Base-by-base conservation (phyloP, 2,797 vertebrate species). In the Clarias laeviceps region DNA sequence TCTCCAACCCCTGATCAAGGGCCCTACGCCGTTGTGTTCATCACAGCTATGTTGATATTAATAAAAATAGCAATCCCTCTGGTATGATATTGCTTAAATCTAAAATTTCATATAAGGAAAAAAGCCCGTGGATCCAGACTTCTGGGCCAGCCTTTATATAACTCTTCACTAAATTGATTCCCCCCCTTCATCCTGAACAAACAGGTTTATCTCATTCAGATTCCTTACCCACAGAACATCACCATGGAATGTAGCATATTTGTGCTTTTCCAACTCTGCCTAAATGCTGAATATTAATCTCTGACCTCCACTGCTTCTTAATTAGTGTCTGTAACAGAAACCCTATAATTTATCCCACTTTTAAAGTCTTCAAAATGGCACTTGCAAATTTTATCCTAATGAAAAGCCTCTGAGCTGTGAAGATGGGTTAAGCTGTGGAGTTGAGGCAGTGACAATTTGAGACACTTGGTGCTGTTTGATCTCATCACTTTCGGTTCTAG, bases 391-490 rank as follows among this genome's bases (percentile, higher is more conserved):
- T 12, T 6, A 79, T n/a, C 57, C 12, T 79, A 37, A 79, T n/a
- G 5, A 79, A 62, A 61, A 61, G 57, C 29, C 74, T 32, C 56
- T 7, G 32, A 61, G 32, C 57, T 54, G 86, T 70, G 88, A 88
- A 73, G 74, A 73, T 59, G 57, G 57, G 57, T 79, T 79, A 37
- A 79, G 56, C 69, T 27, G 37, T 82, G 72, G 17, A 80, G 85
- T 68, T 74, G 54, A 57, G 62, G 57, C 69, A 62, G 72, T 88
- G 91, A 92, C 90, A 92, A 87, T 86, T 85, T 84, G 87, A 88
- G 86, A 90, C 88, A 88, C 87, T 69, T 11, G 81, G 84, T 45
- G 27, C 54, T 85, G 87, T 92, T 91, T 91, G 90, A 93, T 92
- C 89, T 90, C 88, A 91, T 91, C 90, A 85, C 86, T 85, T 77